Conservation (phyloP, 2,113 vertebrate genomes). For the Aegithalos caudatus region DNA sequence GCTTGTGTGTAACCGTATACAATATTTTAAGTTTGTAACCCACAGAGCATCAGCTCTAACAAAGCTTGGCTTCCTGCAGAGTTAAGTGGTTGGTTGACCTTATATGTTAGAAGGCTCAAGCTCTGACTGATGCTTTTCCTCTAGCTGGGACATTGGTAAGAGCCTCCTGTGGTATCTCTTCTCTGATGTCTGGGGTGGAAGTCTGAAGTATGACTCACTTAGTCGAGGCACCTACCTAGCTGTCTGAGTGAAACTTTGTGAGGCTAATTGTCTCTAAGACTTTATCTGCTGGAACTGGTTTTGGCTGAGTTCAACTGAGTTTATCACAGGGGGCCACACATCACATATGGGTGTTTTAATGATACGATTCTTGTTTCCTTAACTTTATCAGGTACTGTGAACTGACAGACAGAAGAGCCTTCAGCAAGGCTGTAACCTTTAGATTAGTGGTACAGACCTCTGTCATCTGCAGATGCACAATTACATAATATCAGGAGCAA, state of each 20-base stretch:
- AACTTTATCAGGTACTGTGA: neutral
- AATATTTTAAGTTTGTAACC: slow-evolving; percentile 42
- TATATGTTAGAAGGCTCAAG: slow-evolving; percentile 22
- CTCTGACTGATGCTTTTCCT: slow-evolving; percentile 47
- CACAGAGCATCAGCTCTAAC: slow-evolving; percentile 33
- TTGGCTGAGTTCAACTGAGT: slow-evolving; percentile 26
- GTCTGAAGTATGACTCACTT: slow-evolving; percentile 31
- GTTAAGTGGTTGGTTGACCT: slow-evolving; percentile 61
- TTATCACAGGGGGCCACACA: slow-evolving; percentile 44
- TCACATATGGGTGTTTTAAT: slow-evolving; percentile 25
- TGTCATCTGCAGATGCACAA: neutral
- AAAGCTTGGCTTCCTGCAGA: slow-evolving; percentile 47
- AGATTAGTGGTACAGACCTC: slow-evolving; percentile 30
- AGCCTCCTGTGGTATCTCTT: slow-evolving; percentile 36
- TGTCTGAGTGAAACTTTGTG: slow-evolving; percentile 4
- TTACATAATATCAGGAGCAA: neutral
- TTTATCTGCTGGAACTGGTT: slow-evolving; percentile 5
- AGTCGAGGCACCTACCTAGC: neutral
- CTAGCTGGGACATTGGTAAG: slow-evolving; percentile 46
- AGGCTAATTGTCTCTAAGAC: neutral
- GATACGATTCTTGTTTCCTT: neutral
- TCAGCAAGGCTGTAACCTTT: slow-evolving; percentile 13
- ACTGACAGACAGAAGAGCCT: neutral
- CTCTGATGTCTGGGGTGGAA: slow-evolving; percentile 51
- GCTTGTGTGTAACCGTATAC: slow-evolving; percentile 6